A percentile compares a stretch with the other conserved stretches of the same genome.
These are phyloP conservation scores for Ridgeia piscesae DNA, from an alignment of 1,140 invertebrate species.

Conservation along the genomic window DNA sequence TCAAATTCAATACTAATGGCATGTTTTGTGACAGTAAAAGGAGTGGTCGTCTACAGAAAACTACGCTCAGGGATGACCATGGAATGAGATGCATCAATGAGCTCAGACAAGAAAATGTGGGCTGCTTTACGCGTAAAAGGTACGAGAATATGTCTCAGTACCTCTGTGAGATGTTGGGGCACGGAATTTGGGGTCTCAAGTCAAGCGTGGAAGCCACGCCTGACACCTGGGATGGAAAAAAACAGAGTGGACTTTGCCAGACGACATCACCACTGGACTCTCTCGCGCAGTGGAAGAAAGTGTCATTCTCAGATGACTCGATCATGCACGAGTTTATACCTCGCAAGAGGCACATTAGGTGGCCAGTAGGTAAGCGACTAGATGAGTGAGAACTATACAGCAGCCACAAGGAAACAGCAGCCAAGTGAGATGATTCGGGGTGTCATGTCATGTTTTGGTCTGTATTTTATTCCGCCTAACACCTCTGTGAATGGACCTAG, in stretches of 20 bases:
- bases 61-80: slow-evolving; percentile 2
- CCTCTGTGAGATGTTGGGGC: background rate
- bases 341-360: slow-evolving; percentile 6
- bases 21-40: slow-evolving; percentile 11
- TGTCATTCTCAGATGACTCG: slow-evolving; percentile 2
- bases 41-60: background rate
- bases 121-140: background rate
- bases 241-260: background rate
- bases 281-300: slow-evolving; percentile 14
- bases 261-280: slow-evolving; percentile 10
- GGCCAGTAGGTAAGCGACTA: background rate
- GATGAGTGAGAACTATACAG: background rate
- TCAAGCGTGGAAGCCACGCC: background rate
- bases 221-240: slow-evolving; percentile 1
- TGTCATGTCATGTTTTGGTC: background rate
- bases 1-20: slow-evolving; percentile 11
- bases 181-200: background rate
- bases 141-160: background rate
- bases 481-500: slow-evolving; percentile 2
- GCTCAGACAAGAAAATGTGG: background rate
- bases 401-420: background rate
- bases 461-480: background rate
- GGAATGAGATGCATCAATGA: slow-evolving; percentile 2
- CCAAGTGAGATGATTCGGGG: background rate
- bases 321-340: slow-evolving; percentile 5